Evolutionary conservation across 1,140 invertebrate genomes (phyloP), one percentile per base, ranked within the genome.

Genomic region (Prorops nasuta): DNA sequence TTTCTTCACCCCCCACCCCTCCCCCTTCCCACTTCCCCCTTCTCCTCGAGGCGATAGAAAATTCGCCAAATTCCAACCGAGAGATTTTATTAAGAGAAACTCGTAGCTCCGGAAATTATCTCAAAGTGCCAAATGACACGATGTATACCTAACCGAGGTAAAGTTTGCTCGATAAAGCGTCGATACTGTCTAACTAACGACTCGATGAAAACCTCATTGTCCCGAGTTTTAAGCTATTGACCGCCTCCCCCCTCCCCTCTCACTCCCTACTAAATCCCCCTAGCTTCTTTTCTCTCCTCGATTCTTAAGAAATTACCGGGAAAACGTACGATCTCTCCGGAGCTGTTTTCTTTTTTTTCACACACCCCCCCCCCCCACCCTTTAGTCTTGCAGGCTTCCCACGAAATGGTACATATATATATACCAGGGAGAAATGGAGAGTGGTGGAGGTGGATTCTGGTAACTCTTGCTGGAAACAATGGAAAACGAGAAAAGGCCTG

Each of bases 151-250:
- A n/a, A n/a, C n/a, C n/a, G n/a, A n/a, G n/a, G n/a, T n/a, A n/a
- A n/a, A n/a, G n/a, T n/a, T n/a, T n/a, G n/a, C n/a, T n/a, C n/a
- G n/a, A n/a, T n/a, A n/a, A n/a, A n/a, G n/a, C n/a, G n/a, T n/a
- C n/a, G n/a, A n/a, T n/a, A n/a, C n/a, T n/a, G n/a, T n/a, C 52
- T 67, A 74, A 76, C 68, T 72, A 74, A 74, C 66, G 73, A 70
- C 72, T 74, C 71, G 66, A 77, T 77, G 71, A 76, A 77, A 77
- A 72, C 56, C 72, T 77, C 74, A 54, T 75, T 73, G 65, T 18
- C 56, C 21, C 15, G 14, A 7, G 36, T 41, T 39, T 12, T 22
- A 40, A 17, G 17, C 31, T 34, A 31, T 15, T 21, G 37, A 37
- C 22, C 44, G 16, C 39, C 17, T 18, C 24, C 44, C 20, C 32